Percentiles rank a stretch among this genome's conserved stretches.
Conservation (phyloP, 30 jellyfish, hydroid and myxozoan species). For the Turritopsis rubra region DNA sequence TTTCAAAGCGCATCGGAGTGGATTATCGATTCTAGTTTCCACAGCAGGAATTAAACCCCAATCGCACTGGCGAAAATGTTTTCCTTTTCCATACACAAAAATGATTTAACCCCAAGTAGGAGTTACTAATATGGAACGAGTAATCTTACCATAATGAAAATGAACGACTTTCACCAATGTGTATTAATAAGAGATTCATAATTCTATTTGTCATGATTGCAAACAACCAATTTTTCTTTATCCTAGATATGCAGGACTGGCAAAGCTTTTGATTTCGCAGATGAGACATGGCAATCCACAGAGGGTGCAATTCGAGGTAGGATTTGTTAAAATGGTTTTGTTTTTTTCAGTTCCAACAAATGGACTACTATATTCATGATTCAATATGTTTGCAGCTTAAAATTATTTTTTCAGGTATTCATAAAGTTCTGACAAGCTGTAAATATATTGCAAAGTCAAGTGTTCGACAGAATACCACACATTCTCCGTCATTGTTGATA, state of each 20-base stretch:
- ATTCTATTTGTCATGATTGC: too few species aligned
- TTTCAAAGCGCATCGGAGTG: too few species aligned
- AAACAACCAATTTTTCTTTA: too few species aligned
- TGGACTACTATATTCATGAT: not conserved
- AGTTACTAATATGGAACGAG: too few species aligned
- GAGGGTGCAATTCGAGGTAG: slow-evolving; percentile 82
- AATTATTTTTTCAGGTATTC: slow-evolving; percentile 17
- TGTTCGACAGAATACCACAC: not conserved
- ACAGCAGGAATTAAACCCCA: too few species aligned
- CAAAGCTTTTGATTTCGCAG: not conserved
- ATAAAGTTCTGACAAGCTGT: slow-evolving; percentile 24
- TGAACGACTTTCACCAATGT: too few species aligned
- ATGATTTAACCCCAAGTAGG: too few species aligned
- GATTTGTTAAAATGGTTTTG: not conserved
- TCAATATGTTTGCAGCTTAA: not conserved
- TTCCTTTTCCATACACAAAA: too few species aligned
- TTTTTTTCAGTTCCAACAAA: not conserved
- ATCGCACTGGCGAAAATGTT: too few species aligned
- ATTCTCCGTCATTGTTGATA: slow-evolving; percentile 13
- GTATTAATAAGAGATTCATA: too few species aligned
- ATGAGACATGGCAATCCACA: slow-evolving; percentile 62
- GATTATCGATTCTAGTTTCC: too few species aligned
- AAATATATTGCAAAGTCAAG: slow-evolving; percentile 19
- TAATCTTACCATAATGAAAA: too few species aligned
- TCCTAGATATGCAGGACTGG: not conserved